Evolutionary conservation across 2,113 vertebrate genomes (phyloP).

Genomic region (Pimephales promelas): DNA sequence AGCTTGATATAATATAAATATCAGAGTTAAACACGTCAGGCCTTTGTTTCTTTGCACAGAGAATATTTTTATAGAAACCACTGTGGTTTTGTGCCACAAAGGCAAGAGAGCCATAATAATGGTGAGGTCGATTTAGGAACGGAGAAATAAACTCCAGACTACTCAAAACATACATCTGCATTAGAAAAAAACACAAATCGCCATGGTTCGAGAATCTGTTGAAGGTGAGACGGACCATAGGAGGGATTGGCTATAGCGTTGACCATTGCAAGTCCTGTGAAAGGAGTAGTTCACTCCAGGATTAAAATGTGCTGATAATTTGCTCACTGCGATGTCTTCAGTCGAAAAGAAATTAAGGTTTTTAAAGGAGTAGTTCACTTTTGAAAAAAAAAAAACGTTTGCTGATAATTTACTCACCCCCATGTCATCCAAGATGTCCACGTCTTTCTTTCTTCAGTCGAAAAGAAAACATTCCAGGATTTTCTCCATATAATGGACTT

Average conservation of each 20-base stretch:
- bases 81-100: slow-evolving; percentile 57
- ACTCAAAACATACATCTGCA: slow-evolving; percentile 4
- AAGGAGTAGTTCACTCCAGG: too few species aligned
- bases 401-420: too few species aligned
- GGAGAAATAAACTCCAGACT: slow-evolving; percentile 36
- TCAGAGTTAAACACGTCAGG: slow-evolving; percentile 65
- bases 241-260: background rate
- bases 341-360: too few species aligned
- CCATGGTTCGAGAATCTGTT: background rate
- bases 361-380: too few species aligned
- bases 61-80: slow-evolving; percentile 62
- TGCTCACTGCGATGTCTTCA: too few species aligned
- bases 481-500: too few species aligned
- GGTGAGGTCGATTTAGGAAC: slow-evolving; percentile 23
- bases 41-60: slow-evolving; percentile 56
- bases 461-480: too few species aligned
- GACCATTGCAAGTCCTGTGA: too few species aligned
- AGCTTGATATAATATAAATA: slow-evolving; percentile 64
- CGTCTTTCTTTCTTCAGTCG: too few species aligned
- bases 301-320: too few species aligned
- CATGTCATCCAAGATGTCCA: too few species aligned
- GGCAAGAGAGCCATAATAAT: slow-evolving; percentile 27
- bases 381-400: too few species aligned
- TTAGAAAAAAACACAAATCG: slow-evolving; percentile 19
- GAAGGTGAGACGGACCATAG: background rate